Evolutionary conservation across 2,888 invertebrate genomes (phyloP).

Genomic region (Lordiphosa andalusiaca): DNA sequence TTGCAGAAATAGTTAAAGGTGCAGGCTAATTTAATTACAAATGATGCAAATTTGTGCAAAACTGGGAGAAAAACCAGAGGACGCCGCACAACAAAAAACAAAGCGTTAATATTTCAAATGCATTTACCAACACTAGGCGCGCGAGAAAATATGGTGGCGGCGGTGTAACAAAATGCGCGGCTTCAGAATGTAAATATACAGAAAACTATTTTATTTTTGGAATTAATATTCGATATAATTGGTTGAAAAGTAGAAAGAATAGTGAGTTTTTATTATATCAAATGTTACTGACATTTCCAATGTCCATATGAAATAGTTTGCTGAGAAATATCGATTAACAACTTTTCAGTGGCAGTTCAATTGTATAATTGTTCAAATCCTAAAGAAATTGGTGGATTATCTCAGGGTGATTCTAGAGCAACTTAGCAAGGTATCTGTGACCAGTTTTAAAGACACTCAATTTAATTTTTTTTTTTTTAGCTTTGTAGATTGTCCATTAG

Average conservation of each 20-base stretch:
- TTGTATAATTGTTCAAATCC: too few species aligned
- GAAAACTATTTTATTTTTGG: not conserved
- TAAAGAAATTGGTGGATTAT: too few species aligned
- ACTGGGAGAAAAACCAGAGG: conserved; percentile 14
- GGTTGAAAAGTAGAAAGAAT: not conserved
- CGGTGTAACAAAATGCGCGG: conserved; percentile 24
- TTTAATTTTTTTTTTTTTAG: too few species aligned
- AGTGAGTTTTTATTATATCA: not conserved
- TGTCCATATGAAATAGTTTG: not conserved
- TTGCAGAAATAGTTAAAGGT: conserved; percentile 12
- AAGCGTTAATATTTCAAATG: conserved; percentile 63
- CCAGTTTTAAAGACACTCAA: too few species aligned
- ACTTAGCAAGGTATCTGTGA: too few species aligned
- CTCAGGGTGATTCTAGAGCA: too few species aligned
- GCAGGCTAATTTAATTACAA: not conserved
- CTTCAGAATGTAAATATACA: conserved; percentile 12
- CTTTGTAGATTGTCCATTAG: too few species aligned
- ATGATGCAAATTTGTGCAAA: not conserved
- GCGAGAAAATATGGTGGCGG: conserved; percentile 17
- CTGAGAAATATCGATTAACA: not conserved
- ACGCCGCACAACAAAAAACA: conserved; percentile 56
- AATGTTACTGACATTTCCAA: not conserved
- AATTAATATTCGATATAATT: not conserved
- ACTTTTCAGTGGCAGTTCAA: not conserved
- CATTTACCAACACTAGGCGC: conserved; percentile 53